Evolutionary conservation across 2,113 vertebrate genomes (phyloP).

Genomic region (Oenanthe oenanthe): DNA sequence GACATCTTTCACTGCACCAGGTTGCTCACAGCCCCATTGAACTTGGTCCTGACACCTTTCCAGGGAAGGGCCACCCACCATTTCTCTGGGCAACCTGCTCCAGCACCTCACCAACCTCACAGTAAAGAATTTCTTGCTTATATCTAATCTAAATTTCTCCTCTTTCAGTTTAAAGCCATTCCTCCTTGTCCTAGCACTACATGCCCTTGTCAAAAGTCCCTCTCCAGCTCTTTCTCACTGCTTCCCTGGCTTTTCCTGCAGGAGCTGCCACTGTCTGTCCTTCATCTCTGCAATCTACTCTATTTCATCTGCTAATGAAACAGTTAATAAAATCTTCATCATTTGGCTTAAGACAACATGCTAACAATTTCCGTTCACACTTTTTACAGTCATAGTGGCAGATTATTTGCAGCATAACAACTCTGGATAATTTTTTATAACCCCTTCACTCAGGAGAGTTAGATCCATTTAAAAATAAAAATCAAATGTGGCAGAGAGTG

Average conservation of each 20-base stretch:
- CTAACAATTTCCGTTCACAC: constrained; percentile 30
- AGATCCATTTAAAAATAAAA: constrained; percentile 23
- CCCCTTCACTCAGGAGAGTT: constrained; percentile 21
- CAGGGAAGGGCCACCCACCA: background rate
- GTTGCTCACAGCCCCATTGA: background rate
- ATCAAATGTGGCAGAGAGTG: background rate
- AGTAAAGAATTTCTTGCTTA: background rate
- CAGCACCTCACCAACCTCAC: background rate
- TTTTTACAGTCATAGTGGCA: constrained; percentile 38
- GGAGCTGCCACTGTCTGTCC: background rate
- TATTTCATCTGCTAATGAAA: constrained; percentile 33
- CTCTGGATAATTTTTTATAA: constrained; percentile 20
- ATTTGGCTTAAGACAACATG: constrained; percentile 45
- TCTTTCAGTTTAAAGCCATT: background rate
- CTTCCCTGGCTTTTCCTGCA: background rate
- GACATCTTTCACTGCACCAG: background rate
- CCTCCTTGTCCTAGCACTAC: background rate
- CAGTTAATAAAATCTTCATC: constrained; percentile 48
- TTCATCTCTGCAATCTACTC: background rate
- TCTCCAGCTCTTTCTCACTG: background rate
- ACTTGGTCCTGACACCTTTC: background rate
- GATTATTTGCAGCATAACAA: constrained; percentile 37
- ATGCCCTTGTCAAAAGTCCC: background rate
- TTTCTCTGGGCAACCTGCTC: background rate
- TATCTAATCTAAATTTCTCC: background rate